A percentile compares a stretch with the other conserved stretches of the same genome.
These are phyloP conservation scores for Melospiza georgiana DNA, from an alignment of 2,113 vertebrate species.

Conservation along the genomic window DNA sequence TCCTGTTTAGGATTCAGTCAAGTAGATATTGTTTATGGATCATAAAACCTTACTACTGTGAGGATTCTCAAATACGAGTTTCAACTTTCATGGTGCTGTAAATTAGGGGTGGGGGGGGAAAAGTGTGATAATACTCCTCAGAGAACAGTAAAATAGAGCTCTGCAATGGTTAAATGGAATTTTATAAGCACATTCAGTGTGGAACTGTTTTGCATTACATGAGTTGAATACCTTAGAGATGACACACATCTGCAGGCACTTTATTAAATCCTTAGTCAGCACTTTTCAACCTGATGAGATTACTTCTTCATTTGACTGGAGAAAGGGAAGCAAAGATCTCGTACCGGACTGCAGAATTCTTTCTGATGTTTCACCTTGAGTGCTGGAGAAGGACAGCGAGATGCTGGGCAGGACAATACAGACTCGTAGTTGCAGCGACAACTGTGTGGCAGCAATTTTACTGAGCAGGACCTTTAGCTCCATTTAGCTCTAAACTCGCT, in stretches of 20 bases:
- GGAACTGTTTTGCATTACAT: slow-evolving; percentile 93
- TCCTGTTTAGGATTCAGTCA: slow-evolving; percentile 74
- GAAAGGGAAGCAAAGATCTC: slow-evolving; percentile 82
- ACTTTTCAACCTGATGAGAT: slow-evolving; percentile 90
- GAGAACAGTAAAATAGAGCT: slow-evolving; percentile 72
- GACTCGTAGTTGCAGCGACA: background rate
- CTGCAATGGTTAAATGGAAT: slow-evolving; percentile 85
- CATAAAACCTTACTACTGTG: slow-evolving; percentile 78
- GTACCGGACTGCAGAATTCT: slow-evolving; percentile 79
- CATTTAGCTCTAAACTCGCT: slow-evolving; percentile 10
- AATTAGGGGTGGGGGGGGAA: background rate
- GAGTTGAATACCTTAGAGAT: slow-evolving; percentile 92
- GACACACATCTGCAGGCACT: slow-evolving; percentile 92
- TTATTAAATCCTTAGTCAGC: slow-evolving; percentile 92
- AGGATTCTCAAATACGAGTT: slow-evolving; percentile 72
- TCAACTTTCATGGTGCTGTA: slow-evolving; percentile 78
- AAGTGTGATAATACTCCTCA: slow-evolving; percentile 74
- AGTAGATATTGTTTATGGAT: slow-evolving; percentile 78
- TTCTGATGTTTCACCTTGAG: slow-evolving; percentile 86
- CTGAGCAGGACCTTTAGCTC: slow-evolving; percentile 44
- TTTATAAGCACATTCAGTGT: slow-evolving; percentile 80
- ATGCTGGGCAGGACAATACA: slow-evolving; percentile 38
- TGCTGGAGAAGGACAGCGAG: slow-evolving; percentile 56
- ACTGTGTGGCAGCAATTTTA: slow-evolving; percentile 13
- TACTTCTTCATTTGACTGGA: slow-evolving; percentile 91